Percentiles rank a stretch among this genome's conserved stretches.
Conservation (phyloP, 2,888 invertebrate species). For the Himalopsyche japonica region DNA sequence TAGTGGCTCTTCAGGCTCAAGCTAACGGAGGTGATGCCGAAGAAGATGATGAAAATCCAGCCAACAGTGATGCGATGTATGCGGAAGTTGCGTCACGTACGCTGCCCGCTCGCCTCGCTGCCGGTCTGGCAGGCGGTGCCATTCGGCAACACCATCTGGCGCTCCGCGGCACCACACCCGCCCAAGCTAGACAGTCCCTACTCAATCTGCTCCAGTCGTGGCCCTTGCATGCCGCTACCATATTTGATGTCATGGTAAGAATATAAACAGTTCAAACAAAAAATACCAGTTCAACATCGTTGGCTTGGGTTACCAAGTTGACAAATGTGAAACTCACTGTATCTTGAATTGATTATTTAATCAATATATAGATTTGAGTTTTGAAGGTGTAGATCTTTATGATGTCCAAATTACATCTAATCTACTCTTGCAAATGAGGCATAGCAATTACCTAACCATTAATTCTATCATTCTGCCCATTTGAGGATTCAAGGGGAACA, state of each 20-base stretch:
- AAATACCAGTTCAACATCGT: too few relatives aligned
- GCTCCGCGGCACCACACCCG: constrained; percentile 81
- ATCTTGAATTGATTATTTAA: too few relatives aligned
- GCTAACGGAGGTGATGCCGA: constrained; percentile 82
- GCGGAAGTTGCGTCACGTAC: constrained; percentile 76
- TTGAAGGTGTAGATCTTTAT: too few relatives aligned
- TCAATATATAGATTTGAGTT: too few relatives aligned
- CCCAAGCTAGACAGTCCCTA: constrained; percentile 89
- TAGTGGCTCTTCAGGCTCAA: constrained; percentile 92
- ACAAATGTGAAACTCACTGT: too few relatives aligned
- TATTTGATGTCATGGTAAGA: constrained; percentile 90
- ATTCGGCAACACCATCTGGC: constrained; percentile 91
- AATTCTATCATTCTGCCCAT: too few relatives aligned
- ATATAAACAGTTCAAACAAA: not conserved
- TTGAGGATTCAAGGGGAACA: too few relatives aligned
- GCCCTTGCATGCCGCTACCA: constrained; percentile 90
- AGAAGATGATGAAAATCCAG: constrained; percentile 57
- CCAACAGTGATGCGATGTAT: constrained; percentile 40
- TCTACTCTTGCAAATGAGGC: too few relatives aligned
- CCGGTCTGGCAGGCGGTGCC: constrained; percentile 77
- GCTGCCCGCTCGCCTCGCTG: constrained; percentile 80
- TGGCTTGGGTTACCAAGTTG: too few relatives aligned
- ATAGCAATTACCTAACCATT: too few relatives aligned
- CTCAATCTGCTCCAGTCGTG: constrained; percentile 90
- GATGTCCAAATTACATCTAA: too few relatives aligned